These are phyloP conservation scores for Pseudorectes ferrugineus DNA, from an alignment of 2,113 vertebrate genomes.

Conservation along the genomic window DNA sequence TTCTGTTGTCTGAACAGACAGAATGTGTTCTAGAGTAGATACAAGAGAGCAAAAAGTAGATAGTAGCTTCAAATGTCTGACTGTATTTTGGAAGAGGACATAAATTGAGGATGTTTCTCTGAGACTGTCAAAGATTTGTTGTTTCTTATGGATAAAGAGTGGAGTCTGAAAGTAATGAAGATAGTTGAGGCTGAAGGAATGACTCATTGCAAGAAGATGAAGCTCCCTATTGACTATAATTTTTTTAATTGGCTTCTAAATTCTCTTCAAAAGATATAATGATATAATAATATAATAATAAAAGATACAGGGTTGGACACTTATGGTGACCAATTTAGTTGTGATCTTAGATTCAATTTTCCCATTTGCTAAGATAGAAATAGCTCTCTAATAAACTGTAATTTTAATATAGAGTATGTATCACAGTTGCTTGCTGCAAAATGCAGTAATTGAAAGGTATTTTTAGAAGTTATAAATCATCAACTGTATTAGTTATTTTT, in stretches of 20 bases:
- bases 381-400: not conserved
- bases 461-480: not conserved
- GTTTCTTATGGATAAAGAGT: not conserved
- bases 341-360: not conserved
- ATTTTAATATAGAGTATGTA: not conserved
- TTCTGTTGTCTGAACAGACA: not conserved
- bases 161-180: not conserved
- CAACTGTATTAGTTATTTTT: not conserved
- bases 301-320: not conserved
- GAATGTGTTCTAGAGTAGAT: not conserved
- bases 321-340: not conserved
- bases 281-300: not conserved
- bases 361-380: not conserved
- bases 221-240: not conserved
- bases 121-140: not conserved
- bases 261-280: not conserved
- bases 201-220: not conserved
- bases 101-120: not conserved
- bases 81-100: not conserved
- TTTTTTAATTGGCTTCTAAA: not conserved
- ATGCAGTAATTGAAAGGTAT: not conserved
- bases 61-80: not conserved
- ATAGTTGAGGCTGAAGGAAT: not conserved
- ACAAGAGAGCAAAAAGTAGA: not conserved
- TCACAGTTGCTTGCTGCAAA: not conserved